Evolutionary conservation across 2,113 vertebrate genomes (phyloP).

Genomic region (Artemisiospiza belli): DNA sequence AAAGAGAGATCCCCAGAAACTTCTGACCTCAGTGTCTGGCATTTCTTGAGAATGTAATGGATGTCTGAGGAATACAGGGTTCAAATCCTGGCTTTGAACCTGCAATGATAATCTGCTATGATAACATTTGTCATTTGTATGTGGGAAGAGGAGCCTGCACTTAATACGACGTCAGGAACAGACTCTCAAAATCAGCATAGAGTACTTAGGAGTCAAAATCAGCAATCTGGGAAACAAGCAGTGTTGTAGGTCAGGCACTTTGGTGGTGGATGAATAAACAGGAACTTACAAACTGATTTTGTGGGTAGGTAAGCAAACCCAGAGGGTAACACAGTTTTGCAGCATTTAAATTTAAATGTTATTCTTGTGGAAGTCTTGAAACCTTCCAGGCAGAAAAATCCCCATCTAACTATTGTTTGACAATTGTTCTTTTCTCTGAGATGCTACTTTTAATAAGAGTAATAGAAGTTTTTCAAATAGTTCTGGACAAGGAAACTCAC

Average conservation of each 20-base stretch:
- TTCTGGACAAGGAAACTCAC: neutral
- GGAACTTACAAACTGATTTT: neutral
- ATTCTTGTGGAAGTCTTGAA: neutral
- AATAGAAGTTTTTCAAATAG: neutral
- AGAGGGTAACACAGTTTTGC: neutral
- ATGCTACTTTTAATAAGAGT: neutral
- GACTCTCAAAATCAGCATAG: neutral
- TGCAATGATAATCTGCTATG: accelerated
- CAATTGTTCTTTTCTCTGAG: neutral
- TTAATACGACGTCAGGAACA: neutral
- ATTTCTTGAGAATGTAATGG: neutral
- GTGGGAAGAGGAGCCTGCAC: neutral
- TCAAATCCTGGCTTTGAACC: neutral
- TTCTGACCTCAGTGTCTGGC: neutral
- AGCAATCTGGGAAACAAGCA: neutral
- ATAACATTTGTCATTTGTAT: neutral
- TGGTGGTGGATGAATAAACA: neutral
- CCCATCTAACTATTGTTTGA: neutral
- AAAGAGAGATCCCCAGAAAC: neutral
- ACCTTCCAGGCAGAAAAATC: neutral
- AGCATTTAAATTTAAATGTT: neutral
- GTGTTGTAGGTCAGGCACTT: neutral
- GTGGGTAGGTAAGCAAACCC: neutral
- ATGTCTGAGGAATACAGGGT: neutral
- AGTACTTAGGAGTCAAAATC: neutral